Base-by-base conservation (phyloP, 2,113 vertebrate species). In the Urocynchramus pylzowi region DNA sequence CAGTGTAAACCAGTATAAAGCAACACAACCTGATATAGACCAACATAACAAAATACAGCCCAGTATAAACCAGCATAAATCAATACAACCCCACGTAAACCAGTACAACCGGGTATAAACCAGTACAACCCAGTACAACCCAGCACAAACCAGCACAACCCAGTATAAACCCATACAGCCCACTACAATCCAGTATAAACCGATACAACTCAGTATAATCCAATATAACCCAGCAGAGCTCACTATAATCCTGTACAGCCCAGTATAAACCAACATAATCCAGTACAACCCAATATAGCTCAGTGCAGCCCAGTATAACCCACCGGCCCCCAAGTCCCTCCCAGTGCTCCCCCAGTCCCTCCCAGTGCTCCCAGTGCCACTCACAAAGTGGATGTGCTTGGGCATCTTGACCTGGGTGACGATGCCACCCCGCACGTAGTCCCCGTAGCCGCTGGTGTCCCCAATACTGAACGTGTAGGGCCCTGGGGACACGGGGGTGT, bases 401-500 rank as follows among this genome's bases (percentile, higher is more conserved):
- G 99, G 98, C 98, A 99, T 98, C 98, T 99, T 99, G 97, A 99
- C 99, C 96, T 99, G 99, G 79, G 98, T 98, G 90, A 99, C 99
- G 5, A 99, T 99, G 49, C 99, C 99, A 31, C 99, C 99, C 73
- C 99, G 97, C n/a, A 99, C 97, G 33, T 99, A 99, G 91, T 99
- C 99, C 3, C 98, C 98, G 63, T 98, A 99, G 18, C 93, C 96
- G 37, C 98, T 97, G 12, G 99, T 99, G 97, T 99, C 99, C 74
- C 99, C 99, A 82, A 99, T 99, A 90, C 99, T 99, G 97, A 99
- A 99, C 4, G 99, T 99, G 91, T 99, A 99, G 7, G 99, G 99
- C 61, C 99, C 99, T 99, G 28, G 33, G 44, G 64, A 67, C 64
- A 61, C 35, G 7, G 26, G 26, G 12, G 59, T 50, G 49, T 50